Evolutionary conservation across 2,888 invertebrate genomes (phyloP).

Genomic region (Papilio gigon): DNA sequence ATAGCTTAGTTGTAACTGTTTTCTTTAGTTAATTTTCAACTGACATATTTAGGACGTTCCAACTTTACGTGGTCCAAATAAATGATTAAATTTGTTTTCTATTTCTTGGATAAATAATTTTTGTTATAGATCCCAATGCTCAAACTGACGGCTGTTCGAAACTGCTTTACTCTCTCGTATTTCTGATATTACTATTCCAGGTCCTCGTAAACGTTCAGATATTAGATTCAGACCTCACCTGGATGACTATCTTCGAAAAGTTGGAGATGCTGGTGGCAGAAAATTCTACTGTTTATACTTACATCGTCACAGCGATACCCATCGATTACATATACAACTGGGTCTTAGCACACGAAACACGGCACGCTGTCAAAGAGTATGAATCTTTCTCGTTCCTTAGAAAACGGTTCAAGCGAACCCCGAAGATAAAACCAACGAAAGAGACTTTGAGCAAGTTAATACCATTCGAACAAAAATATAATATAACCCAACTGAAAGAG

Average conservation of each 20-base stretch:
- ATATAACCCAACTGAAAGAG: conserved; percentile 61
- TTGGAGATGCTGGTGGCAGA: conserved; percentile 63
- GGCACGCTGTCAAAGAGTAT: conserved; percentile 46
- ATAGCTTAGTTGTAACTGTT: background rate
- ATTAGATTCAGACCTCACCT: conserved; percentile 57
- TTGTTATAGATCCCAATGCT: background rate
- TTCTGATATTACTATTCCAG: conserved; percentile 49
- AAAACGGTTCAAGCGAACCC: conserved; percentile 47
- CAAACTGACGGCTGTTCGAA: background rate
- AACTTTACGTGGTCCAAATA: background rate
- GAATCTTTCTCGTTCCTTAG: conserved; percentile 47
- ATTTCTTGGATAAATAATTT: background rate
- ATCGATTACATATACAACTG: conserved; percentile 71
- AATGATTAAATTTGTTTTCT: background rate
- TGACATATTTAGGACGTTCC: background rate
- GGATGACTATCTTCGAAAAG: conserved; percentile 59
- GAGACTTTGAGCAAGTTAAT: conserved; percentile 48
- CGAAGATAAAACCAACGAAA: conserved; percentile 50
- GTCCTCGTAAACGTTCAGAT: conserved; percentile 72
- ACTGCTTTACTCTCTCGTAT: background rate
- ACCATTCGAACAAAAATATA: conserved; percentile 60
- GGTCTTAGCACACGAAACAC: conserved; percentile 55
- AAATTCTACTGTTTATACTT: conserved; percentile 63
- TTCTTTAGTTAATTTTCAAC: too few relatives aligned
- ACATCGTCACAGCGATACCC: conserved; percentile 65